Evolutionary conservation across 2,888 invertebrate species (phyloP), one percentile per base, ranked within the genome.

Genomic region (Mystacides longicornis): DNA sequence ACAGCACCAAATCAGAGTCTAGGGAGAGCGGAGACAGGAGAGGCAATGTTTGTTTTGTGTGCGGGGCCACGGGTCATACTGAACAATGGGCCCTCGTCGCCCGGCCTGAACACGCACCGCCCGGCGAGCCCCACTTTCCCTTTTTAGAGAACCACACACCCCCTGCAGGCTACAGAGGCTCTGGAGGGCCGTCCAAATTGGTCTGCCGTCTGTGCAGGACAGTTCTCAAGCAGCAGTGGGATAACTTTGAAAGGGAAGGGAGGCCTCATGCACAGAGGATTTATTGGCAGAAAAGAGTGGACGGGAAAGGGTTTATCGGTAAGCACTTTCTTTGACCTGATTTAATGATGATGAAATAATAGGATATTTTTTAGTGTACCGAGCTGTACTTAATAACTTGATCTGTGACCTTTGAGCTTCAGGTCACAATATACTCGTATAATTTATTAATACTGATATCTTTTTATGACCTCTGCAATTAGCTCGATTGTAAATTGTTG

Each of bases 211-310:
- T 94, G 23, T 95, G 95, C 74, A 90, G 87, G 72, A 85, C 87
- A 51, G 81, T 93, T 66, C 81, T 95, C 45, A 80, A 86, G 54
- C 89, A 93, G 70, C 95, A 95, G 73, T 95, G 95, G 95, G 90
- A 94, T 65, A 82, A 86, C 60, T 90, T 90, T 70, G 94, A 95
- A 73, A 77, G 87, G 45, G 87, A 87, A 65, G 85, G 85, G 67
- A 88, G 89, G 64, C 93, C 94, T 1, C 87, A 91, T 69, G 80
- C 85, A 62, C 92, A 93, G 69, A 78, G 95, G 52, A 81, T 94
- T 66, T 95, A 95, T 68, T 94, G 94, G 87, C 79, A 94, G 75
- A 95, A 95, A 72, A 77, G 95, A 64, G 84, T 89, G 63, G 94
- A 95, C 68, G 90, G 93, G 66, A 91, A 93, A 59, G 87, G 89